phyloP scores from a whole-genome alignment of 2,888 invertebrate genomes.

The Hyposoter didymator region DNA sequence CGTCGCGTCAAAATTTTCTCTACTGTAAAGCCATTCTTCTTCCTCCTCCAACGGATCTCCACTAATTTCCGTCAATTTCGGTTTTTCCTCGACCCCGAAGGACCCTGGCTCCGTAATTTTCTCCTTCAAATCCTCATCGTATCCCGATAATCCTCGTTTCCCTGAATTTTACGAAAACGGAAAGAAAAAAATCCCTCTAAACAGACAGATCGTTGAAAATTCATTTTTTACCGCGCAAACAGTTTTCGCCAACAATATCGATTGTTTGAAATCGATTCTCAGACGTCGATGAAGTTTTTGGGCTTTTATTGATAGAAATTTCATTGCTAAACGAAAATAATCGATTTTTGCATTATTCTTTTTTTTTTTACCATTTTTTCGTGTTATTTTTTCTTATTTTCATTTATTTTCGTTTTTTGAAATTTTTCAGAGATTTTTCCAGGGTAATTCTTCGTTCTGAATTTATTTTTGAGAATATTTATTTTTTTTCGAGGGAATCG shows the following conservation, averaged over 20 bases:
- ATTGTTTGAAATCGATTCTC: too few species aligned
- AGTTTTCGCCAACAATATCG: too few species aligned
- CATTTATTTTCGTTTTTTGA: too few species aligned
- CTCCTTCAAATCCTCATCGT: background rate
- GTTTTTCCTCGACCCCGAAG: background rate
- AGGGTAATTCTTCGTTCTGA: too few species aligned
- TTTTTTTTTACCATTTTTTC: background rate
- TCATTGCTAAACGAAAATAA: too few species aligned
- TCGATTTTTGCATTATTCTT: too few species aligned
- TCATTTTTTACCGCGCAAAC: too few species aligned
- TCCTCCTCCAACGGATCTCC: background rate
- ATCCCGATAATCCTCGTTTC: background rate
- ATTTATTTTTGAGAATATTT: too few species aligned
- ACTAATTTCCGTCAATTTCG: background rate
- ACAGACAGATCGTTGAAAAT: background rate
- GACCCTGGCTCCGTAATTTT: background rate
- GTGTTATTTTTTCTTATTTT: background rate
- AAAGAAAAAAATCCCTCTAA: background rate
- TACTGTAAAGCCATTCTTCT: background rate
- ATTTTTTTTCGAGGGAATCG: too few species aligned
- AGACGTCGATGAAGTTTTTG: too few species aligned
- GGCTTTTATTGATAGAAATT: too few species aligned
- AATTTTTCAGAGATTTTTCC: too few species aligned
- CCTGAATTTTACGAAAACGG: background rate
- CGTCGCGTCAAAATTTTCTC: slow-evolving; percentile 68